Conservation (phyloP, 2,888 invertebrate genomes). For the Dicycla oo region DNA sequence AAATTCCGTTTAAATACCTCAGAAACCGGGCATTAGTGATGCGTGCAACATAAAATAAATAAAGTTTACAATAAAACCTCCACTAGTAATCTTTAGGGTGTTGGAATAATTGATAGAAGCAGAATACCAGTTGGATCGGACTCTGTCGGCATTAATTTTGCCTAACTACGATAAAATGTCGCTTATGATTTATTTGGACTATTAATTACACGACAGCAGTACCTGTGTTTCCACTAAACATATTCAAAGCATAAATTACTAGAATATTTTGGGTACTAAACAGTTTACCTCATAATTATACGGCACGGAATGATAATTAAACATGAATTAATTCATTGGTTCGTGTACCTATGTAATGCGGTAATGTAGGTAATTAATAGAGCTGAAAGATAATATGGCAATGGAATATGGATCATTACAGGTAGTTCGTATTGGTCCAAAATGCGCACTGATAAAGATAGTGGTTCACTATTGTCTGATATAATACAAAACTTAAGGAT, state of each 20-base stretch:
- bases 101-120: constrained; percentile 54
- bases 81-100: constrained; percentile 49
- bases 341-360: not conserved
- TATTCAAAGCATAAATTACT: constrained; percentile 45
- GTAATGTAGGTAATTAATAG: constrained; percentile 14
- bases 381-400: constrained; percentile 1
- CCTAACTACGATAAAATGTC: constrained; percentile 43
- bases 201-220: constrained; percentile 33
- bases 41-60: constrained; percentile 8
- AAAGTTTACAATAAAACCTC: constrained; percentile 51
- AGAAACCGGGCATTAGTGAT: too few species aligned
- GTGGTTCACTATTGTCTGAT: not conserved
- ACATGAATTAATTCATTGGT: constrained; percentile 30
- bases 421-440: not conserved
- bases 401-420: not conserved
- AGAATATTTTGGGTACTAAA: constrained; percentile 33
- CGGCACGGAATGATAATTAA: constrained; percentile 24
- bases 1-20: too few species aligned
- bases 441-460: not conserved
- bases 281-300: constrained; percentile 47
- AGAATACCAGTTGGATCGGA: constrained; percentile 24
- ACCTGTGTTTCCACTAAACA: constrained; percentile 37
- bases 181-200: constrained; percentile 49
- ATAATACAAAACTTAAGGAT: not conserved
- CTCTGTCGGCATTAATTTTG: constrained; percentile 47